Evolutionary conservation across 1,140 invertebrate species (phyloP).

Genomic region (Aplysia californica): DNA sequence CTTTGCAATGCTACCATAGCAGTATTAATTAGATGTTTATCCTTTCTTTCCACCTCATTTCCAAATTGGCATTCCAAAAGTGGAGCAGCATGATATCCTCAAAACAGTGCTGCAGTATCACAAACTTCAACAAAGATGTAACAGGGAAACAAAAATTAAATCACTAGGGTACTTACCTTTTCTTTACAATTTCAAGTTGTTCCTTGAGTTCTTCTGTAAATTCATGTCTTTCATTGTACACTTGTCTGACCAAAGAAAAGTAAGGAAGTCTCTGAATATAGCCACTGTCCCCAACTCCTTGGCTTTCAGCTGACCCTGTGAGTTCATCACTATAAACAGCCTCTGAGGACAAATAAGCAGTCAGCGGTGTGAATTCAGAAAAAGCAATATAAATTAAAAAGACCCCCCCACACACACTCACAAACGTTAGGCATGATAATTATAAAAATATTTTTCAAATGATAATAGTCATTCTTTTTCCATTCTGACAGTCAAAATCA

Average conservation of each 20-base stretch:
- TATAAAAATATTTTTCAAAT: background rate
- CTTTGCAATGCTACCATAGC: too few species aligned
- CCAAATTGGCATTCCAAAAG: too few species aligned
- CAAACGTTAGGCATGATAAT: background rate
- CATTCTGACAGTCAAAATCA: too few species aligned
- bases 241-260: constrained; percentile 55
- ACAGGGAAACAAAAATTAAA: too few species aligned
- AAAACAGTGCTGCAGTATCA: too few species aligned
- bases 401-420: background rate
- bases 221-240: constrained; percentile 44
- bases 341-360: constrained; percentile 39
- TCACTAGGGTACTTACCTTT: too few species aligned
- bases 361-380: too few species aligned
- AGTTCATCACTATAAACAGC: constrained; percentile 63
- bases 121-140: too few species aligned
- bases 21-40: too few species aligned
- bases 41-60: too few species aligned
- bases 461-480: too few species aligned
- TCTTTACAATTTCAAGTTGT: constrained; percentile 59
- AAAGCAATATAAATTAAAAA: background rate
- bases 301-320: constrained; percentile 42
- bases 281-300: background rate
- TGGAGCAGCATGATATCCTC: too few species aligned
- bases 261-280: constrained; percentile 56
- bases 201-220: constrained; percentile 53